These are phyloP conservation scores for Caenorhabditis drosophilae DNA, from an alignment of 2,888 invertebrate genomes.

Conservation along the genomic window DNA sequence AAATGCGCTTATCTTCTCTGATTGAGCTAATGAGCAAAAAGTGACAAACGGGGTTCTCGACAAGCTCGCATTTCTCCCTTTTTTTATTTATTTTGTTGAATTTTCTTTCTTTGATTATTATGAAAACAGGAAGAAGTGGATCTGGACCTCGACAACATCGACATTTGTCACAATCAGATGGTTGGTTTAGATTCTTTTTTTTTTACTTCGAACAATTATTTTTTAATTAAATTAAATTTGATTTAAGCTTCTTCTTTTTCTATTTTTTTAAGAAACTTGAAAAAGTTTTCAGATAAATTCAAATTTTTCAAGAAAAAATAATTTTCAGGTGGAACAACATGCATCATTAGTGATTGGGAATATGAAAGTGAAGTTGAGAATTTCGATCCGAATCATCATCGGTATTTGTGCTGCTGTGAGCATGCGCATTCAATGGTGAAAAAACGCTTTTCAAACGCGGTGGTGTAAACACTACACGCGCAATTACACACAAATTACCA, in stretches of 20 bases:
- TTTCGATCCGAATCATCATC: slow-evolving; percentile 49
- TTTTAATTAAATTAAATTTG: background rate
- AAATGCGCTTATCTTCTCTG: no score
- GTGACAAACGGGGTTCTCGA: background rate
- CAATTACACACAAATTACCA: no score
- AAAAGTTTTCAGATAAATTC: no score
- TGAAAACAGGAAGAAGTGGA: background rate
- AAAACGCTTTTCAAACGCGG: no score
- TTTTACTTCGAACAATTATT: background rate
- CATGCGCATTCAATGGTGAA: slow-evolving; percentile 46
- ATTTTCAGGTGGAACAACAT: slow-evolving; percentile 9
- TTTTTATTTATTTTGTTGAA: no score
- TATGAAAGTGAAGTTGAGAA: slow-evolving; percentile 18
- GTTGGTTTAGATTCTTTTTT: slow-evolving; percentile 4
- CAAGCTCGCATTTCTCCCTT: background rate
- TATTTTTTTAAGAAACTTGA: no score
- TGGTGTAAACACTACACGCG: no score
- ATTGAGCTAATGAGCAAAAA: background rate
- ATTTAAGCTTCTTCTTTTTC: no score
- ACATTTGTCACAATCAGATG: slow-evolving; percentile 28
- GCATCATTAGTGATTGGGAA: slow-evolving; percentile 33
- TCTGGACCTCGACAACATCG: no score
- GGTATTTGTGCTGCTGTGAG: slow-evolving; percentile 53
- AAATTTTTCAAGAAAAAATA: background rate
- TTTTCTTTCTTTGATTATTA: no score